phyloP scores from a whole-genome alignment of 2,113 vertebrate genomes.

The Microcebus murinus region DNA sequence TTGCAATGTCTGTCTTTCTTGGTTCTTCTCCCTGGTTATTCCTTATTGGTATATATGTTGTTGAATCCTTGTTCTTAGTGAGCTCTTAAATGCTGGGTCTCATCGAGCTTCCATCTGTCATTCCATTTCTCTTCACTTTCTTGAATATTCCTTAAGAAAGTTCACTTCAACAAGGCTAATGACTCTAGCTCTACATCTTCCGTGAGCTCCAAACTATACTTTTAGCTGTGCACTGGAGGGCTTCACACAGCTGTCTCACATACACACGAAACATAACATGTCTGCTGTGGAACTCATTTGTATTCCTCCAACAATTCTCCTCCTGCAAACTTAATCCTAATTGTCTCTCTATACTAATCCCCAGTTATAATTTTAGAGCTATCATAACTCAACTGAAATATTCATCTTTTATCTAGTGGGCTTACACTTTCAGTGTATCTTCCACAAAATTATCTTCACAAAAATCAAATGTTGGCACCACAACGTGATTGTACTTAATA shows the following conservation, averaged over 20 bases:
- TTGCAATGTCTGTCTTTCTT: background rate
- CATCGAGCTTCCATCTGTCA: background rate
- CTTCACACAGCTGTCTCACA: conserved; percentile 45
- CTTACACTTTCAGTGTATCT: background rate
- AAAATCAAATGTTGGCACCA: background rate
- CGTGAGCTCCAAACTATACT: background rate
- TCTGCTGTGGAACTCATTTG: background rate
- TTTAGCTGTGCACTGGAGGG: background rate
- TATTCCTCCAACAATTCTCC: conserved; percentile 29
- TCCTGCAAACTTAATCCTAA: conserved; percentile 29
- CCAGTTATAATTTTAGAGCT: background rate
- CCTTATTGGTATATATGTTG: background rate
- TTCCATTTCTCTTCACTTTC: background rate
- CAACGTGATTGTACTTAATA: background rate
- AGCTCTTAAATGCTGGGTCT: background rate
- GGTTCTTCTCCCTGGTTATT: background rate
- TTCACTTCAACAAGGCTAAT: conserved; percentile 23
- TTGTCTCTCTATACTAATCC: background rate
- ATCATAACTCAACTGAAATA: background rate
- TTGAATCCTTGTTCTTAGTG: background rate
- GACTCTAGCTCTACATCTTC: background rate
- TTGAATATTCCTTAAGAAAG: background rate
- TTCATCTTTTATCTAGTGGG: background rate
- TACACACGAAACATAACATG: background rate
- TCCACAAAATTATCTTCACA: background rate